Conservation (phyloP, 2,113 vertebrate genomes). For the Notarius lentiginosus region DNA sequence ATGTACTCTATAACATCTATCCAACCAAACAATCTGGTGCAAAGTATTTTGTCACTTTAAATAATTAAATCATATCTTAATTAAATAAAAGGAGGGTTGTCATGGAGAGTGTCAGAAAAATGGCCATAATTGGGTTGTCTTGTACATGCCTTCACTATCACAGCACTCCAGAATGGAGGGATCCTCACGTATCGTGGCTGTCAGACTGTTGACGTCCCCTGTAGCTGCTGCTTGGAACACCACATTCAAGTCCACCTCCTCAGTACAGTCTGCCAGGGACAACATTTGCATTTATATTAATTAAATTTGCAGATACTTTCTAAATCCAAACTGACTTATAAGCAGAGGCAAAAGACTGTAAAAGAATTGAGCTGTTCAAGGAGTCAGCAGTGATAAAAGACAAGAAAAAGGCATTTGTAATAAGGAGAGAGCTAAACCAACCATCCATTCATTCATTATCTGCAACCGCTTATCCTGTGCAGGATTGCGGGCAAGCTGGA, state of each 20-base stretch:
- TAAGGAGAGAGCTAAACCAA: neutral
- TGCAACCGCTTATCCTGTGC: too few species aligned
- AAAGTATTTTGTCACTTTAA: neutral
- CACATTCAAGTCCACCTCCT: conserved; percentile 80
- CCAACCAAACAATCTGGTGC: too few species aligned
- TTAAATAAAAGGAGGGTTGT: neutral
- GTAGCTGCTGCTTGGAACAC: conserved; percentile 84
- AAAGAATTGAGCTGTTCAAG: neutral
- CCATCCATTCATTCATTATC: too few species aligned
- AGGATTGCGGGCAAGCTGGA: too few species aligned
- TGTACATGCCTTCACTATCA: conserved; percentile 79
- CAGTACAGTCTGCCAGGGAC: conserved; percentile 70
- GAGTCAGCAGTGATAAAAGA: neutral
- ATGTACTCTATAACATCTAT: neutral
- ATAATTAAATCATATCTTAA: neutral
- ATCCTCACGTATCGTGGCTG: conserved; percentile 82
- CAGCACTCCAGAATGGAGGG: conserved; percentile 86
- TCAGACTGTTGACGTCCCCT: conserved; percentile 82
- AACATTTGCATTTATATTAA: neutral
- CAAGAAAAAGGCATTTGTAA: neutral
- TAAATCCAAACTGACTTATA: neutral
- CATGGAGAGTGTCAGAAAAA: neutral
- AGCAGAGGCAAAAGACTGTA: neutral
- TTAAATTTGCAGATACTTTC: neutral
- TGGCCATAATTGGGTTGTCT: neutral